Evolutionary conservation across 53 echinoderm and acorn worm genomes (phyloP).

Genomic region (Pentamera pediparva): DNA sequence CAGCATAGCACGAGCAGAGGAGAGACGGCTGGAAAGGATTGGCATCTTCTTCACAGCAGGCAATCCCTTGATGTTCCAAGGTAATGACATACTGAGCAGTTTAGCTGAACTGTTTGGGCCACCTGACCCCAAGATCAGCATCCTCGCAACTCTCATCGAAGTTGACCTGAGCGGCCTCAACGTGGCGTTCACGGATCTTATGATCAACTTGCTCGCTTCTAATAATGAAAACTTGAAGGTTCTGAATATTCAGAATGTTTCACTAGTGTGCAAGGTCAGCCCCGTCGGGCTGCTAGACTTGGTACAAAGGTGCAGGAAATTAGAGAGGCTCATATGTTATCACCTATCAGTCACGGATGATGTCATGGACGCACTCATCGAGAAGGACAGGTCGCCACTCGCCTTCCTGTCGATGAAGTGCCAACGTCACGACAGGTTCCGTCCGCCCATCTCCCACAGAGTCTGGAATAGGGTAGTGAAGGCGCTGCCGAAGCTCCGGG

Average conservation of each 20-base stretch:
- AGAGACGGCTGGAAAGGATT: conserved; percentile 65
- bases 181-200: conserved; percentile 56
- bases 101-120: conserved; percentile 91
- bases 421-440: conserved; percentile 62
- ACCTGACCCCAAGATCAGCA: conserved; percentile 47
- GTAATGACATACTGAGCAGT: conserved; percentile 65
- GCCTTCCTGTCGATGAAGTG: conserved; percentile 33
- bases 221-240: conserved; percentile 61
- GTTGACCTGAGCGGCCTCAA: conserved; percentile 69
- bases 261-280: conserved; percentile 67
- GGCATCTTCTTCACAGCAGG: conserved; percentile 65
- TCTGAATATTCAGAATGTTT: conserved; percentile 81
- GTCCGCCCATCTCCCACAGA: conserved; percentile 58
- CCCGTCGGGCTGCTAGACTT: conserved; percentile 65
- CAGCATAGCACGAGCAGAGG: conserved; percentile 45
- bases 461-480: conserved; percentile 65
- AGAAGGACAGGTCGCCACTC: conserved; percentile 43
- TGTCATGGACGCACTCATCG: conserved; percentile 56
- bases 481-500: conserved; percentile 53
- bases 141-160: conserved; percentile 54
- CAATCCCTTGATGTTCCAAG: conserved; percentile 91
- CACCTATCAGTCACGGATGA: conserved; percentile 75
- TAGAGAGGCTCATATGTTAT: conserved; percentile 55
- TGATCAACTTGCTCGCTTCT: conserved; percentile 64
- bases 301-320: conserved; percentile 56